Percentiles rank a stretch among this genome's conserved stretches.
Conservation (phyloP, 2,888 invertebrate species). For the Agrochola circellaris region DNA sequence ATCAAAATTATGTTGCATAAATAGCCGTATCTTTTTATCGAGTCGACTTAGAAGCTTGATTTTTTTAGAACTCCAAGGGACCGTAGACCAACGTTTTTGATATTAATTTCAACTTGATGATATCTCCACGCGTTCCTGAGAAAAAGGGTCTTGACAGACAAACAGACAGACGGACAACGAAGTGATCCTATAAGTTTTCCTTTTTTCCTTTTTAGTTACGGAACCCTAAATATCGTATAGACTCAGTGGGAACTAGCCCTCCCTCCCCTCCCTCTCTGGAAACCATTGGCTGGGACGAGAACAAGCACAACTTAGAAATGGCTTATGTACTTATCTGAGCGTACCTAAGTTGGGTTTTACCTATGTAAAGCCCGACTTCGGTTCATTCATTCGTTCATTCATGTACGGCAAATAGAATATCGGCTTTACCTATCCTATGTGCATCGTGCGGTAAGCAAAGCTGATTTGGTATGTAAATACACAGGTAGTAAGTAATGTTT, state of each 20-base stretch:
- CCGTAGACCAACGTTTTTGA: no score
- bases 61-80: no score
- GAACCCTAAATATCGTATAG: neutral
- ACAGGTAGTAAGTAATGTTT: neutral
- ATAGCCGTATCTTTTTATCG: no score
- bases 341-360: constrained; percentile 28
- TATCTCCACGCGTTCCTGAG: no score
- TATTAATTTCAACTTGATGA: no score
- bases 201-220: no score
- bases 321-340: constrained; percentile 25
- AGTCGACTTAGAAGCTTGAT: no score
- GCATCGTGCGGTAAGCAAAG: neutral
- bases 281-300: neutral
- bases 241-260: neutral
- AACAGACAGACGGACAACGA: no score
- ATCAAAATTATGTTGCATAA: no score
- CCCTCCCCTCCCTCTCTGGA: no score
- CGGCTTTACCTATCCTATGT: constrained; percentile 11
- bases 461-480: neutral
- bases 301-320: neutral
- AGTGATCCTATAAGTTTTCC: no score
- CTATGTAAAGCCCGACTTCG: constrained; percentile 6
- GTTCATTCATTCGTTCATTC: constrained; percentile 28
- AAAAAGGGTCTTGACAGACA: no score
- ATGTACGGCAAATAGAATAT: constrained; percentile 20